These are phyloP conservation scores for Poecilia gillii DNA, from an alignment of 2,797 vertebrate genomes.

Conservation along the genomic window DNA sequence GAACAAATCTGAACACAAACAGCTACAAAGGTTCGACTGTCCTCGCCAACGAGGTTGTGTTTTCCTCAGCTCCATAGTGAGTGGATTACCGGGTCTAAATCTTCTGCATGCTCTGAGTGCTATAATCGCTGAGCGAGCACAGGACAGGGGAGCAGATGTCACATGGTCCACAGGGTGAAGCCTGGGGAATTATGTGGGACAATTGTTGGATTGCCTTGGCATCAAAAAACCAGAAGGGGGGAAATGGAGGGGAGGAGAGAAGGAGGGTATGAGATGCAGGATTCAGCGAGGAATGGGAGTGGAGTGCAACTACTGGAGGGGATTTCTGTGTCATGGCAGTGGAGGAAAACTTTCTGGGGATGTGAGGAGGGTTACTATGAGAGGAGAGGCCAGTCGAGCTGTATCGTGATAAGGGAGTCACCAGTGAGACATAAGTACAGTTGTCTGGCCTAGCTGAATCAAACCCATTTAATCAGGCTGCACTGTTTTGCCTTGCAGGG, in stretches of 20 bases:
- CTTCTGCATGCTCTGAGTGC: constrained; percentile 80
- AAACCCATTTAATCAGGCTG: constrained; percentile 29
- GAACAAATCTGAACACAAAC: constrained; percentile 43
- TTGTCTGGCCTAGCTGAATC: constrained; percentile 31
- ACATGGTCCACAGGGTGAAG: constrained; percentile 80
- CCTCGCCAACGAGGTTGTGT: constrained; percentile 61
- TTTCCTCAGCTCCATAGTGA: constrained; percentile 71
- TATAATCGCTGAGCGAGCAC: constrained; percentile 81
- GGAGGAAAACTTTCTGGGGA: constrained; percentile 39
- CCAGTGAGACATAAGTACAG: constrained; percentile 38
- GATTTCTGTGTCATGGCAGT: constrained; percentile 34
- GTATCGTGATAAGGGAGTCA: constrained; percentile 53
- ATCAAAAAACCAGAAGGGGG: constrained; percentile 51
- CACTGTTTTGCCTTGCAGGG: constrained; percentile 18
- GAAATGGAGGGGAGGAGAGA: constrained; percentile 18
- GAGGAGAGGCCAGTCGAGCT: constrained; percentile 54
- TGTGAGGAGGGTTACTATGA: constrained; percentile 43
- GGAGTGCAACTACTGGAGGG: constrained; percentile 1
- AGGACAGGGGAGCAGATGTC: constrained; percentile 81
- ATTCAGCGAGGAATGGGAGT: constrained; percentile 20
- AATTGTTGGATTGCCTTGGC: constrained; percentile 75
- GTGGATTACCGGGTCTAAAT: constrained; percentile 84
- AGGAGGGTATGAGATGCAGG: constrained; percentile 39
- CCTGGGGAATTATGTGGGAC: constrained; percentile 80
- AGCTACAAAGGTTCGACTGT: constrained; percentile 35